Base-by-base conservation (phyloP, 2,888 invertebrate genomes). In the Biston stratarius region DNA sequence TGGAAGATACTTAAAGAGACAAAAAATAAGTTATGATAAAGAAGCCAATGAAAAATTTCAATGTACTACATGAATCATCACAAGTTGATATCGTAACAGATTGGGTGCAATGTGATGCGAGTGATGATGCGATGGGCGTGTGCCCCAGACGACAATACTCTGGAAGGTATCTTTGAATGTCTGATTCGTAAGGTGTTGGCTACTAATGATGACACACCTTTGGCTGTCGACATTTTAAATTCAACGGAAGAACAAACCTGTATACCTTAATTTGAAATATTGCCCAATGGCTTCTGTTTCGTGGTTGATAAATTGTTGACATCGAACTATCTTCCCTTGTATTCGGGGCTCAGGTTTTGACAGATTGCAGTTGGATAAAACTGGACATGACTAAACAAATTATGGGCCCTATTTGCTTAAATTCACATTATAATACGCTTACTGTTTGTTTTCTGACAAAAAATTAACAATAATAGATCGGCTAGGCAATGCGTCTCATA, bases 381-480 rank as follows among this genome's bases (percentile, higher is more conserved):
- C 11, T 61, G 11, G 52, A 61, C 11, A 38, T 14, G 0, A 36
- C n/a, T 6, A 61, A 61, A 44, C 7, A 44, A 52, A 61, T 61
- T 6, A 36, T 61, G 8, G 52, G 52, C 7, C 61, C 61, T 10
- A 45, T 61, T 15, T 61, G 52, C 5, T 34, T 52, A 48, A 34
- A 34, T 10, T 38, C 33, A 0, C 52, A 61, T 51, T 52, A 52
- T 12, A 61, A 52, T 0, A 52, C 52, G 51, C 52, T 10, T 15
- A 44, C 52, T 44, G 44, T 61, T 33, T 42, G 44, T 10, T 44
- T 61, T 1, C 0, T 6, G 6, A 44, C 51, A n/a, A 52, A 44
- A 12, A 36, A 52, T 6, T 60, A 44, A 52, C 61, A 14, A 61
- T 61, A 2, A 52, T 52, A 0, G 61, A 61, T 36, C 61, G 52